Evolutionary conservation across 1,140 invertebrate genomes (phyloP).

Genomic region (Neuroterus valhalla): DNA sequence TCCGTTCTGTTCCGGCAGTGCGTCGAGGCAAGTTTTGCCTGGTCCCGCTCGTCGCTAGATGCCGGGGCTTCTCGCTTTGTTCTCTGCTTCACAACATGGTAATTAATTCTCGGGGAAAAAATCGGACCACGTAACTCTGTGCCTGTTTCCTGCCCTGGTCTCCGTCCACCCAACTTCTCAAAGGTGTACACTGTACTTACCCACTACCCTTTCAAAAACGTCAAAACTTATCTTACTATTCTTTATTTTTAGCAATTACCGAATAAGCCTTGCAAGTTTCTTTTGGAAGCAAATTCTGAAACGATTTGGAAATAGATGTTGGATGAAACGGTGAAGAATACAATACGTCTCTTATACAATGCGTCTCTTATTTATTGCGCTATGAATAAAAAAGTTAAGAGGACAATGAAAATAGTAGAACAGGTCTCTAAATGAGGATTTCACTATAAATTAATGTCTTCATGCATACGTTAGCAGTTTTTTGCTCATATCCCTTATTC

Average conservation of each 20-base stretch:
- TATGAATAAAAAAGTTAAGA: neutral
- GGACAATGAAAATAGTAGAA: neutral
- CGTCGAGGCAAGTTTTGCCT: conserved; percentile 57
- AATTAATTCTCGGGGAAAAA: conserved; percentile 70
- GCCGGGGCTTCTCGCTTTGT: conserved; percentile 64
- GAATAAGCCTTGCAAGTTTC: too few species aligned
- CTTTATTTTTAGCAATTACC: too few species aligned
- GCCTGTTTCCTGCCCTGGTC: conserved; percentile 34
- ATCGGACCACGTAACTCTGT: conserved; percentile 55
- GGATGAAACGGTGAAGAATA: too few species aligned
- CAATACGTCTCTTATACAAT: too few species aligned
- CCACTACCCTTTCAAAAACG: neutral
- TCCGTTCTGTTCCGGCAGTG: conserved; percentile 39
- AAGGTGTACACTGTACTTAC: neutral
- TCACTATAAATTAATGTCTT: conserved; percentile 29
- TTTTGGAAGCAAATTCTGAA: too few species aligned
- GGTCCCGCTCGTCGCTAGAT: conserved; percentile 61
- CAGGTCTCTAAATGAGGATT: conserved; percentile 11
- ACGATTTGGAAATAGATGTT: too few species aligned
- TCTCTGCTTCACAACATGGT: conserved; percentile 63
- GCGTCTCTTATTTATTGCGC: conserved; percentile 1
- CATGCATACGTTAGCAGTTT: conserved; percentile 5
- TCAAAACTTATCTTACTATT: conserved; percentile 1
- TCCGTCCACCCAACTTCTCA: conserved; percentile 10
- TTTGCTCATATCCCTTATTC: neutral